Evolutionary conservation across 2,888 invertebrate genomes (phyloP), one percentile per base, ranked within the genome.

Genomic region (Xanthorhoe designata): DNA sequence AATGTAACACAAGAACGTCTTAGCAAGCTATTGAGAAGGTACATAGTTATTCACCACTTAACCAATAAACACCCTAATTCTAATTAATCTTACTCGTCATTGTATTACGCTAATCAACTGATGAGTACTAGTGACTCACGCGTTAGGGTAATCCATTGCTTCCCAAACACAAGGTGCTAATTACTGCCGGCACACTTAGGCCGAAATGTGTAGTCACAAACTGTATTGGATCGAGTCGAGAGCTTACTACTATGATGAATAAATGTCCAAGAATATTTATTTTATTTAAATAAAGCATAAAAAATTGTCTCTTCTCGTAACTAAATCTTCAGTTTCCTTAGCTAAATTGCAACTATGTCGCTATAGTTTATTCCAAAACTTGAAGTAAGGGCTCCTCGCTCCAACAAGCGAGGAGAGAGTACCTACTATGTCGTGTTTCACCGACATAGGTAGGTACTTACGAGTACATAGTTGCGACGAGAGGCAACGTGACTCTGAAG

Each of bases 401-500:
- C 47, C 17, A 17, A 47, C 17, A 13, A 47, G 47, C 47, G 7
- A n/a, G n/a, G n/a, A n/a, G n/a, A n/a, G n/a, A n/a, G n/a, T n/a
- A n/a, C n/a, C n/a, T n/a, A n/a, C n/a, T n/a, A n/a, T n/a, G n/a
- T n/a, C 13, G 13, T 42, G 7, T 13, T 15, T 3, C 45, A 6
- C 15, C 15, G 6, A 15, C 15, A 15, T 0, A 45, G 7, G 4
- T 42, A 42, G 38, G 4, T 42, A 42, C 10, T 42, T 47, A 47
- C 24, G 24, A 3, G 1, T 24, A 7, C 15, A 6, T 17, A 15
- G 47, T 17, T 6, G 47, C 15, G 32, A 6, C 47, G 47, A 42
- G 5, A 42, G 15, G 17, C 47, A 17, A 47, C 47, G 47, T 17
- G 47, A 47, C 52, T 29, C 54, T 38, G 8, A 64, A 35, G 17